Percentiles rank a stretch among this genome's conserved stretches.
Evolutionary conservation across 2,888 invertebrate genomes (phyloP).

Genomic region (Cheilosia pagana): DNA sequence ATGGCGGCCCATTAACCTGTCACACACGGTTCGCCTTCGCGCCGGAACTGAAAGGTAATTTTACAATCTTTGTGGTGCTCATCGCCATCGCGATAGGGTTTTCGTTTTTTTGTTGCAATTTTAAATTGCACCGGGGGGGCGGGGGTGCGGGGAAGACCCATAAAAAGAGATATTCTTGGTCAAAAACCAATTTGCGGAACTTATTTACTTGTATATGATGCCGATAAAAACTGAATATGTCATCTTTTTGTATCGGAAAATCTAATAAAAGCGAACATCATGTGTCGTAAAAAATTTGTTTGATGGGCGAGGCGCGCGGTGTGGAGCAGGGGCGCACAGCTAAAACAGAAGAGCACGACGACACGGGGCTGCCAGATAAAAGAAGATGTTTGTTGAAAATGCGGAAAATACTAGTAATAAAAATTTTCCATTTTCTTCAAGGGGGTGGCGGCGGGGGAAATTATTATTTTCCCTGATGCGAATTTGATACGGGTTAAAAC

Average conservation of each 20-base stretch:
- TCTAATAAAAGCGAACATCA: constrained; percentile 73
- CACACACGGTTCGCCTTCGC: constrained; percentile 5
- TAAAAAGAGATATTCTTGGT: constrained; percentile 68
- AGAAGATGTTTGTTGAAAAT: constrained; percentile 71
- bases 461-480: constrained; percentile 74
- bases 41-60: constrained; percentile 61
- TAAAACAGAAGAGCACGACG: constrained; percentile 54
- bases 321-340: background rate
- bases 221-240: constrained; percentile 72
- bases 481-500: constrained; percentile 74
- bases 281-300: constrained; percentile 69
- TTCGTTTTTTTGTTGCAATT: background rate
- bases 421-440: constrained; percentile 74
- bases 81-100: background rate
- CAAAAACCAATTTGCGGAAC: constrained; percentile 73
- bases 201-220: constrained; percentile 72
- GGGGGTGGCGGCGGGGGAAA: constrained; percentile 31
- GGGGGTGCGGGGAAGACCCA: background rate
- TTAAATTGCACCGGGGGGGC: too few relatives aligned
- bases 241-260: constrained; percentile 72
- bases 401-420: constrained; percentile 75
- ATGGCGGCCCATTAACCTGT: constrained; percentile 42
- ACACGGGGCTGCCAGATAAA: constrained; percentile 63
- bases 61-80: constrained; percentile 32
- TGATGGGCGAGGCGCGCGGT: constrained; percentile 22